phyloP scores from a whole-genome alignment of 2,888 invertebrate species.

The Listrodromus nycthemerus region DNA sequence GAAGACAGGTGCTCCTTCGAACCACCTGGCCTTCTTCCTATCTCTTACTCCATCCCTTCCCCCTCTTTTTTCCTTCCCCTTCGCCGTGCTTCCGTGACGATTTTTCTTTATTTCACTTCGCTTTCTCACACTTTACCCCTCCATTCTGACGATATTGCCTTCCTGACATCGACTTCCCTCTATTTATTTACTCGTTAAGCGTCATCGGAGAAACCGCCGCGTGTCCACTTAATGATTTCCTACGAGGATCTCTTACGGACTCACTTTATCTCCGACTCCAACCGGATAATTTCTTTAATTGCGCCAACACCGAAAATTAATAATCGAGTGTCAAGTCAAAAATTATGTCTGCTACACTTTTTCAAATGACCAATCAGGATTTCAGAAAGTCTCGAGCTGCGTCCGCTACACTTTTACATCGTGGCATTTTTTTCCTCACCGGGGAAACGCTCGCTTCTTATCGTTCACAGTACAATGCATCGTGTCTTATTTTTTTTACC shows the following conservation, averaged over 20 bases:
- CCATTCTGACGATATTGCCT: constrained; percentile 55
- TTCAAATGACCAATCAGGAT: too few species aligned
- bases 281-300: not conserved
- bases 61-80: not conserved
- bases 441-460: not conserved
- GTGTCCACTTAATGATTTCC: constrained; percentile 55
- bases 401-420: too few species aligned
- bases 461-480: not conserved
- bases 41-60: not conserved
- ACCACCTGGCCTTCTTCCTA: constrained; percentile 71
- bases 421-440: not conserved
- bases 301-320: not conserved
- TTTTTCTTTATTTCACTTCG: not conserved
- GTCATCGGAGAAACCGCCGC: constrained; percentile 25
- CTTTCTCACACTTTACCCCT: constrained; percentile 68
- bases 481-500: not conserved
- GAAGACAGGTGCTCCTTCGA: constrained; percentile 73
- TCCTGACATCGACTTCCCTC: constrained; percentile 47
- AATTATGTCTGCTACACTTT: not conserved
- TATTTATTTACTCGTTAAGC: constrained; percentile 29
- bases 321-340: not conserved
- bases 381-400: too few species aligned
- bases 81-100: not conserved
- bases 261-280: not conserved
- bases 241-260: constrained; percentile 9